phyloP scores from a whole-genome alignment of 2,888 invertebrate genomes.

The Ommatoiulus sabulosus region DNA sequence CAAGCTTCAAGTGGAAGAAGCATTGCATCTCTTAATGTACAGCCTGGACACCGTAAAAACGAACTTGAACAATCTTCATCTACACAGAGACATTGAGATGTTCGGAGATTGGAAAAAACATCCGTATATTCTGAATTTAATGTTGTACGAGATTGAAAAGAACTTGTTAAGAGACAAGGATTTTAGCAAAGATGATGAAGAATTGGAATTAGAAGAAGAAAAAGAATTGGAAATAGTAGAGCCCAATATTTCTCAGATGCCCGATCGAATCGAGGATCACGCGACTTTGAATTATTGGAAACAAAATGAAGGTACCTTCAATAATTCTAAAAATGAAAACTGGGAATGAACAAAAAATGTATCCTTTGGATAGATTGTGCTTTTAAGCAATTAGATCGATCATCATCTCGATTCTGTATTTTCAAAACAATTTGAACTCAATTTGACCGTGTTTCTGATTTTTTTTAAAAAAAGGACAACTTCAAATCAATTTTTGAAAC shows the following conservation, averaged over 20 bases:
- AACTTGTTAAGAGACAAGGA: not conserved
- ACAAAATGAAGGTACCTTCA: not conserved
- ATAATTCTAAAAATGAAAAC: not conserved
- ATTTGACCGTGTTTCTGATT: too few species aligned
- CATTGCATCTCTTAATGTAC: not conserved
- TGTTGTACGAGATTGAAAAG: slow-evolving; percentile 45
- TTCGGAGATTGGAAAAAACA: slow-evolving; percentile 4
- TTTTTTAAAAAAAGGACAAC: too few species aligned
- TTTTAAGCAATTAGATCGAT: too few species aligned
- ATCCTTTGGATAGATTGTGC: too few species aligned
- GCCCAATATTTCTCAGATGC: not conserved
- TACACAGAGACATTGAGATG: not conserved
- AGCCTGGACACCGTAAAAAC: not conserved
- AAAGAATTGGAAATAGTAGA: not conserved
- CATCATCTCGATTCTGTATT: too few species aligned
- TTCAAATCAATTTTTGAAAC: too few species aligned
- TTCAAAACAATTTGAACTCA: too few species aligned
- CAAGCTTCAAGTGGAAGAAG: not conserved
- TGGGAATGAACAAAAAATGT: not conserved
- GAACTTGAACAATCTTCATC: not conserved
- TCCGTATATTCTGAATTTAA: slow-evolving; percentile 7
- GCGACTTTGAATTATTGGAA: not conserved
- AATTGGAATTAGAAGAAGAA: too few species aligned
- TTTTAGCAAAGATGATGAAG: not conserved
- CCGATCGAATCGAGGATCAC: not conserved